A percentile compares a stretch with the other conserved stretches of the same genome.
phyloP scores from a whole-genome alignment of 2,797 vertebrate genomes.

The Cirrhinus mrigala region DNA sequence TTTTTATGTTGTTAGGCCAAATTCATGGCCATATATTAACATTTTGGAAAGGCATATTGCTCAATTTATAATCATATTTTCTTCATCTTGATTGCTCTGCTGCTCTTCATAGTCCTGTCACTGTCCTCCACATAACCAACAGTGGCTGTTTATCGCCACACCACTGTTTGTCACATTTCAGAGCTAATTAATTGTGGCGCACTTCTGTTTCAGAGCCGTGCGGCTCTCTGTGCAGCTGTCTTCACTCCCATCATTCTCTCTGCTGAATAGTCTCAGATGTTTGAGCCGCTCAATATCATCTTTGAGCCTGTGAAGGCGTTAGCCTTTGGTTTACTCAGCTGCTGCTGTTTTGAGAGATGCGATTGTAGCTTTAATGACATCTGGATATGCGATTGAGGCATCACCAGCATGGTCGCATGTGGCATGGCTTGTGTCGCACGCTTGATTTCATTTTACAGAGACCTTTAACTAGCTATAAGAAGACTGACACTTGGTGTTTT shows the following conservation, averaged over 20 bases:
- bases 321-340: constrained; percentile 26
- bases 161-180: constrained; percentile 37
- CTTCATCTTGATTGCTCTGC: neutral
- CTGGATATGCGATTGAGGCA: constrained; percentile 32
- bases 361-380: neutral
- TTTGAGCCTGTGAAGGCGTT: constrained; percentile 10
- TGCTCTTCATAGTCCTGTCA: constrained; percentile 5
- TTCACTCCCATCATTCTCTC: constrained; percentile 1
- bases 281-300: constrained; percentile 13
- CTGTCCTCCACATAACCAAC: constrained; percentile 13
- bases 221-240: constrained; percentile 27
- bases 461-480: neutral
- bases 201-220: constrained; percentile 38
- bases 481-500: neutral
- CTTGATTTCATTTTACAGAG: constrained; percentile 3
- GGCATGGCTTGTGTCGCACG: neutral
- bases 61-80: neutral
- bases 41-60: neutral
- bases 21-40: neutral
- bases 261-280: neutral
- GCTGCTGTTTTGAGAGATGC: constrained; percentile 19
- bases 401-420: constrained; percentile 1
- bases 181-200: constrained; percentile 53
- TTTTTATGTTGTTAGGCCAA: neutral
- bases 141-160: constrained; percentile 41